Base-by-base conservation (phyloP, 2,888 invertebrate species). In the Branchinecta sandiegonensis region DNA sequence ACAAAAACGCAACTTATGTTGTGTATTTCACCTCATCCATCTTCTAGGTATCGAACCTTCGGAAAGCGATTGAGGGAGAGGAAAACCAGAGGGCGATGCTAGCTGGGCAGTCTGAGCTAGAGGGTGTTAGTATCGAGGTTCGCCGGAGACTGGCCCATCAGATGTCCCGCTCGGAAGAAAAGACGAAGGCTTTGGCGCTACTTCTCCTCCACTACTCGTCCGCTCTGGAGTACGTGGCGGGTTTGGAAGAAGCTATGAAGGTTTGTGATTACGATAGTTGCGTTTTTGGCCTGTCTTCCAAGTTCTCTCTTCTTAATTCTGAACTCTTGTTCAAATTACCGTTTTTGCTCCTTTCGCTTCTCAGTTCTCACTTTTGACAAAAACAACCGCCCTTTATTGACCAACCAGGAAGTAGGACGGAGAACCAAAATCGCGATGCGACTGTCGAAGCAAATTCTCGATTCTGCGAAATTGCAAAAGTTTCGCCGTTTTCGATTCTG, bases 141-240 rank as follows among this genome's bases (percentile, higher is more conserved):
- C 65, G 71, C 70, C 68, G 72, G 48, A 70, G 71, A 68, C 69
- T 77, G 66, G 74, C 75, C 12, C 74, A 74, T 66, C 76, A 78
- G 47, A 78, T 82, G 47, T 77, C 78, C 72, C 86, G 87, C 75
- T 86, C 89, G 65, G 94, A 94, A 76, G 86, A 89, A 72, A 87
- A 91, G 74, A 88, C 93, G 9, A 91, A 91, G 78, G 92, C 93
- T 0, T 81, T 96, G 71, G 92, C 94, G 67, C 88, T 95, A 68
- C 84, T 95, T 72, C 89, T 95, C 88, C 81, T 96, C 72, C 94
- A 95, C 79, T 90, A 93, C 78, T 96, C 94, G 79, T 89, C 94
- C 6, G 95, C 93, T 5, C 83, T 95, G 70, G 94, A 95, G 76
- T 85, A 89, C 73, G 86, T 87, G 76, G 84, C 87, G 78, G 85